Evolutionary conservation across 2,113 vertebrate genomes (phyloP), one percentile per base, ranked within the genome.

Genomic region (Tenrec ecaudatus): DNA sequence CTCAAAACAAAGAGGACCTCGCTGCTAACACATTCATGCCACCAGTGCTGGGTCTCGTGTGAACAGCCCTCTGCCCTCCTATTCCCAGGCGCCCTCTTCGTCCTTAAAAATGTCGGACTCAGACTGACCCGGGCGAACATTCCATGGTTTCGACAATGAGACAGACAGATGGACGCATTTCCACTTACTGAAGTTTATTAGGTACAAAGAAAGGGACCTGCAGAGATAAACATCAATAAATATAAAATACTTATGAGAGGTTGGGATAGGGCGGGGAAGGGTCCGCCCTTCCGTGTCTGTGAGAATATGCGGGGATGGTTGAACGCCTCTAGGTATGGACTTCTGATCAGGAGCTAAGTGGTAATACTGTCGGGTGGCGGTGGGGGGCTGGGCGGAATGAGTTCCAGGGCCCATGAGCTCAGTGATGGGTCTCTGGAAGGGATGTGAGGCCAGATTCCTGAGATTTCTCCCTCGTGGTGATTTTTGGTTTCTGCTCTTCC

Each of bases 141-240:
- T 1, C 10, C 4, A 19, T 4, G 23, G 62, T n/a, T 77, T 90
- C 31, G 64, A 66, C 25, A 43, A 36, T 62, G 38, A 86, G 29
- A 78, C 0, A 0, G 33, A 25, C 12, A 3, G 36, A 71, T 47
- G 47, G 47, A 53, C 43, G 12, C 69, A 69, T 80, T 87, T 88
- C 81, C 75, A 86, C 38, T 93, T 92, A 90, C n/a, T 88, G 43
- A 95, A 93, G 93, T 96, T 96, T 97, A 95, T 96, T 95, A 84
- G 78, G 47, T 96, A 92, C 94, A 96, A 96, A 97, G 96, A 95
- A 93, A 86, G 27, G 68, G 82, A 75, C 82, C 19, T 92, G 71
- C 90, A 79, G 89, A 78, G 69, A 91, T 62, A 90, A 68, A 93
- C 62, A 60, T 79, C 86, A 71, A 93, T 93, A 96, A 92, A 95